Evolutionary conservation across 2,888 invertebrate species (phyloP).

Genomic region (Sinopyrophorus schimmeli): DNA sequence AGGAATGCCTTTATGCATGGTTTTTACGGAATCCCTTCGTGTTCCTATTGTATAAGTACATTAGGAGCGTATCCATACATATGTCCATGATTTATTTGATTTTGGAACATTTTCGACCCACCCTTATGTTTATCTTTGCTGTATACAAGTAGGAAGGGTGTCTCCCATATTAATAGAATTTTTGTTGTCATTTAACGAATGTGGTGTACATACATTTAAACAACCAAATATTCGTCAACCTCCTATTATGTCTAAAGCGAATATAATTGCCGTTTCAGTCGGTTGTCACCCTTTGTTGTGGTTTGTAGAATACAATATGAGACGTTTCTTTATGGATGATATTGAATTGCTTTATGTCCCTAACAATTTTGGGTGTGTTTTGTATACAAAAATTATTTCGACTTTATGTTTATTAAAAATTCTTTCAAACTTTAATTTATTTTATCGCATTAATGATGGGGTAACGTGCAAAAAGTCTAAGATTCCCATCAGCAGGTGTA

Average conservation of each 20-base stretch:
- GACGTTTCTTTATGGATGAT: slow-evolving; percentile 23
- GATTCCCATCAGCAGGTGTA: slow-evolving; percentile 37
- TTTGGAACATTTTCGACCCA: slow-evolving; percentile 32
- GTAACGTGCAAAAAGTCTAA: slow-evolving; percentile 39
- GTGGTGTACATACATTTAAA: slow-evolving; percentile 34
- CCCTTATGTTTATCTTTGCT: slow-evolving; percentile 34
- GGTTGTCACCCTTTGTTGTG: slow-evolving; percentile 30
- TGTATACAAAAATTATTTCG: slow-evolving; percentile 10
- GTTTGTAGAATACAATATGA: slow-evolving; percentile 21
- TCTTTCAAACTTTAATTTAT: slow-evolving; percentile 25
- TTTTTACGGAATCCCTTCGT: slow-evolving; percentile 13
- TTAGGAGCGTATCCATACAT: slow-evolving; percentile 38
- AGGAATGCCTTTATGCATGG: neutral
- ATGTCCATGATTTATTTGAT: slow-evolving; percentile 38
- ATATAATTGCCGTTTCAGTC: slow-evolving; percentile 31
- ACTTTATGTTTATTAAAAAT: no score
- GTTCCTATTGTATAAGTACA: slow-evolving; percentile 34
- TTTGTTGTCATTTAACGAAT: slow-evolving; percentile 32
- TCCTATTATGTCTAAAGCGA: slow-evolving; percentile 32
- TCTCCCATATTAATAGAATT: slow-evolving; percentile 29
- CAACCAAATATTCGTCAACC: slow-evolving; percentile 38
- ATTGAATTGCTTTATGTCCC: slow-evolving; percentile 10
- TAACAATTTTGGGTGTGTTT: slow-evolving; percentile 8
- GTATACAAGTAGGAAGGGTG: slow-evolving; percentile 32
- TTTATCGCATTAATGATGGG: slow-evolving; percentile 39